Evolutionary conservation across 2,797 vertebrate genomes (phyloP), one percentile per base, ranked within the genome.

Genomic region (Sebastiscus tertius): DNA sequence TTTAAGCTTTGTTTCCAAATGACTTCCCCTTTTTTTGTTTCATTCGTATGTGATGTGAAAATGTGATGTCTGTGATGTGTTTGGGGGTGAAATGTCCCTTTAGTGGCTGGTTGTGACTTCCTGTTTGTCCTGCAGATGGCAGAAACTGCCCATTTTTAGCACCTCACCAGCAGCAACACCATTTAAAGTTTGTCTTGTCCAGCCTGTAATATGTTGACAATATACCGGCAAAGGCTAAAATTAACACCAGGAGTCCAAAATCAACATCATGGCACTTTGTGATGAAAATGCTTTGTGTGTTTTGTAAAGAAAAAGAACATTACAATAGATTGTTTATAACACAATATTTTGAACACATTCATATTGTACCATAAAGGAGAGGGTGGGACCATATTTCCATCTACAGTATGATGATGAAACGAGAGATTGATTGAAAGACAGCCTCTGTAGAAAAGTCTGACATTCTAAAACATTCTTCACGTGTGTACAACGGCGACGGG

Each of bases 111-210:
- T 26, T 74, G 61, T 71, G 39, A 22, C 24, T 74, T 33, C 13
- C 2, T 0, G 1, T 84, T 72, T 88, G 31, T 75, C 84, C 90
- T 49, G 36, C 52, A 90, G 88, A 61, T 82, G 88, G 82, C 86
- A 88, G 66, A n/a, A 65, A n/a, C 22, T 0, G 16, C 20, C 3
- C 3, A 77, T 34, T 34, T 9, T 34, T 34, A 10, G 33, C 33
- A 34, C 33, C 33, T 34, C 33, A 34, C 8, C 8, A 34, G 33
- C 33, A 34, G 33, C 33, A 34, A 24, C 20, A 39, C 8, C 9
- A 36, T 20, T 59, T 2, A 6, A 20, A 33, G 20, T 39, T 54
- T 34, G 4, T 46, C 11, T 58, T 8, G 8, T 61, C 26, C 14
- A 22, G 29, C 4, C 16, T 52, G 3, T 4, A 58, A 18, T n/a